A percentile compares a stretch with the other conserved stretches of the same genome.
Conservation (phyloP, 2,888 invertebrate genomes). For the Stenchaetothrips biformis region DNA sequence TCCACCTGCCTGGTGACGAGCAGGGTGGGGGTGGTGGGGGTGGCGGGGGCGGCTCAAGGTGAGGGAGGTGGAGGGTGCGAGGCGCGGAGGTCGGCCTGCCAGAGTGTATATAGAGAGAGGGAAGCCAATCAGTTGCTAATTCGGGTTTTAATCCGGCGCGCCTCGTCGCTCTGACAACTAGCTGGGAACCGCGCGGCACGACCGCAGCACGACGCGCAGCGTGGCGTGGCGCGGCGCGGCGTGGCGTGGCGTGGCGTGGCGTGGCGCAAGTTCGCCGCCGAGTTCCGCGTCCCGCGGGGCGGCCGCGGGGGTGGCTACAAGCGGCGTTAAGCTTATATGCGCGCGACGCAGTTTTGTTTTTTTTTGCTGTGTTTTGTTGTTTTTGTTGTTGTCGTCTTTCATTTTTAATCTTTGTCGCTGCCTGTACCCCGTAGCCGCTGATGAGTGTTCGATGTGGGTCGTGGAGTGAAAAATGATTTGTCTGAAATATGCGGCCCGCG, state of each 20-base stretch:
- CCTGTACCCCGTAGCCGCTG: not conserved
- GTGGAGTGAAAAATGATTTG: not conserved
- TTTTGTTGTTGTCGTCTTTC: too few relatives aligned
- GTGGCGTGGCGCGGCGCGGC: not conserved
- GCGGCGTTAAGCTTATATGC: too few relatives aligned
- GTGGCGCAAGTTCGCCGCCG: not conserved
- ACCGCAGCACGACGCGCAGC: not conserved
- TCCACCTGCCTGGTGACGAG: not conserved
- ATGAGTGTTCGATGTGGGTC: not conserved
- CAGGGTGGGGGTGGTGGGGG: not conserved
- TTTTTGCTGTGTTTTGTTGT: too few relatives aligned
- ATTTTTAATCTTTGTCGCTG: too few relatives aligned
- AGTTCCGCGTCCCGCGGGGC: not conserved
- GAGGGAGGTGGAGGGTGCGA: not conserved
- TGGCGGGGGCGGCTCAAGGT: too few relatives aligned
- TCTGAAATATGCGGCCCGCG: not conserved
- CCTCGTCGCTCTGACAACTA: not conserved
- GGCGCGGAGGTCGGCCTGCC: not conserved
- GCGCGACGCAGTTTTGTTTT: too few relatives aligned
- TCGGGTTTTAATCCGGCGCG: slow-evolving; percentile 2
- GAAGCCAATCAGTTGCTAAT: slow-evolving; percentile 18
- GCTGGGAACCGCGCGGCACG: not conserved
- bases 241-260: not conserved
- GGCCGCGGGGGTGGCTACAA: not conserved
- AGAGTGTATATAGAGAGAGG: not conserved